These are phyloP conservation scores for Leptobrachium ailaonicum DNA, from an alignment of 2,113 vertebrate genomes.

Conservation along the genomic window DNA sequence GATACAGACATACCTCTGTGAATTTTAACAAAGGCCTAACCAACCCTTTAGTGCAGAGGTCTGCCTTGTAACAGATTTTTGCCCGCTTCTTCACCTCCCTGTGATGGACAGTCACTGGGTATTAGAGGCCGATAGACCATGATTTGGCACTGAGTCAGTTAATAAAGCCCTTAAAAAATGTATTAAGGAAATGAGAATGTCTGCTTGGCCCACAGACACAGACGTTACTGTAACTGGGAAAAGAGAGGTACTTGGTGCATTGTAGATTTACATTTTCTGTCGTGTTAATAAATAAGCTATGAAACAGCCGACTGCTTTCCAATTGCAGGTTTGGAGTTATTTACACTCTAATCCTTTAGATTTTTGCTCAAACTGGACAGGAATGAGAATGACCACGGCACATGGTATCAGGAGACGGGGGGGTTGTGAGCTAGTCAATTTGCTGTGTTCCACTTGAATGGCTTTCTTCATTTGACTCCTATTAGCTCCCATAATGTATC, in stretches of 20 bases:
- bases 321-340: conserved; percentile 77
- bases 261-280: conserved; percentile 65
- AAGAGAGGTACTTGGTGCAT: conserved; percentile 35
- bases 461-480: conserved; percentile 89
- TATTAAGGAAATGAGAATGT: not conserved
- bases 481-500: conserved; percentile 89
- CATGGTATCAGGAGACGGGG: conserved; percentile 65
- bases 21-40: too few relatives aligned
- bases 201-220: not conserved
- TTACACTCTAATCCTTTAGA: conserved; percentile 82
- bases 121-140: not conserved
- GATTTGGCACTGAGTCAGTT: not conserved
- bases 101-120: not conserved
- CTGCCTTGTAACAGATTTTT: too few relatives aligned
- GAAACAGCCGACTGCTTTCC: conserved; percentile 80
- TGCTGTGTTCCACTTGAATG: conserved; percentile 79
- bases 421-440: conserved; percentile 75
- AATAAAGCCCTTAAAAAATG: not conserved
- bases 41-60: too few relatives aligned
- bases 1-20: too few relatives aligned
- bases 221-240: conserved; percentile 34
- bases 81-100: too few relatives aligned
- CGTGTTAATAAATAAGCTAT: conserved; percentile 69
- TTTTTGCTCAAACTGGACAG: conserved; percentile 71
- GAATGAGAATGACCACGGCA: conserved; percentile 65